Conservation (phyloP, 2,888 invertebrate species). For the Ctena decussata region DNA sequence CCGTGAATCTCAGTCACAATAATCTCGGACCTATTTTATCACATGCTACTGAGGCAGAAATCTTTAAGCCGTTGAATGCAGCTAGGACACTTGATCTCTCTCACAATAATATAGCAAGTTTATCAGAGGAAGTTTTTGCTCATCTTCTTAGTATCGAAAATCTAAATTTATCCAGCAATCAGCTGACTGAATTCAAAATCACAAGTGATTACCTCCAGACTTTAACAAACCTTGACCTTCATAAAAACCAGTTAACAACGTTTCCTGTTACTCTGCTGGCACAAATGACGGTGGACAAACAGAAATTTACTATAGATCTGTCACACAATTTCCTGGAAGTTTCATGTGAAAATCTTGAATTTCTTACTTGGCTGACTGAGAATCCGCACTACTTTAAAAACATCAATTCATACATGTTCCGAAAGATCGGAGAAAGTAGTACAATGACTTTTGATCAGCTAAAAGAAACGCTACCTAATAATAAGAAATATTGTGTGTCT, state of each 20-base stretch:
- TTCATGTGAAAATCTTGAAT: constrained; percentile 22
- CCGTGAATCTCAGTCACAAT: constrained; percentile 37
- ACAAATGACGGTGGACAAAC: background rate
- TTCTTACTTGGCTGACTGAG: constrained; percentile 37
- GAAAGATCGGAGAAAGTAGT: background rate
- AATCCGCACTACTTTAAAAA: background rate
- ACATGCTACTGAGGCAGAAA: background rate
- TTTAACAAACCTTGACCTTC: background rate
- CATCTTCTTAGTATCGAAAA: constrained; percentile 6
- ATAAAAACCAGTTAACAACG: background rate
- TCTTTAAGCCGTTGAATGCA: constrained; percentile 32
- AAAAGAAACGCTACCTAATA: background rate
- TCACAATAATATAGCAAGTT: constrained; percentile 19
- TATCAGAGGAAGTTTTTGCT: background rate
- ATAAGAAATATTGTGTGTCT: constrained; percentile 11
- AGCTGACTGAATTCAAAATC: background rate
- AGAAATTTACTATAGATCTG: constrained; percentile 28
- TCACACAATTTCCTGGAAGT: constrained; percentile 29
- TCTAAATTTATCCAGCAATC: constrained; percentile 21
- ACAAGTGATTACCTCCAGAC: background rate
- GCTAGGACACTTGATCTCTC: constrained; percentile 32
- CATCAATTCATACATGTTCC: constrained; percentile 31
- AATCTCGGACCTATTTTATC: constrained; percentile 26
- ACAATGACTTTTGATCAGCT: background rate
- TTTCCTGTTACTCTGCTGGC: background rate